Evolutionary conservation across 2,888 invertebrate genomes (phyloP).

Genomic region (Tubulanus polymorphus): DNA sequence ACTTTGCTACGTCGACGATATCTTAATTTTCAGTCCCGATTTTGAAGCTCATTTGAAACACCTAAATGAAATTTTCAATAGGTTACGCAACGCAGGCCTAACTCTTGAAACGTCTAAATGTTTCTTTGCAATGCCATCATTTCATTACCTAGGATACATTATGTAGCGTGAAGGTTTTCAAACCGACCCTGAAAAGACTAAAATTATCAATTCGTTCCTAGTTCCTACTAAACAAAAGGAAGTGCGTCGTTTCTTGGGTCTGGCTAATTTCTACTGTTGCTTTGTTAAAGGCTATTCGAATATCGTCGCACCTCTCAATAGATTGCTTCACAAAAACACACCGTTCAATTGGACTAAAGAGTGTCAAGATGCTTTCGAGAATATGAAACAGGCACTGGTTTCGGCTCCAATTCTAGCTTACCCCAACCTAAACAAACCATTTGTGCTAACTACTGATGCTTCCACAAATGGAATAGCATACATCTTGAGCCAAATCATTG

Average conservation of each 20-base stretch:
- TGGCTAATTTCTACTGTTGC: slow-evolving; percentile 44
- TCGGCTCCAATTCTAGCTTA: slow-evolving; percentile 22
- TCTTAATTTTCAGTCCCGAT: slow-evolving; percentile 16
- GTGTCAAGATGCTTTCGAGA: slow-evolving; percentile 35
- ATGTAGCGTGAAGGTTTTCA: slow-evolving; percentile 19
- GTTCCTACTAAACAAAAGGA: slow-evolving; percentile 16
- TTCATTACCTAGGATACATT: slow-evolving; percentile 21
- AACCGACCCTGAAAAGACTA: slow-evolving; percentile 16
- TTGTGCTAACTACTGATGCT: slow-evolving; percentile 21
- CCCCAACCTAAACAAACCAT: slow-evolving; percentile 21
- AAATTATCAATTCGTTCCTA: slow-evolving; percentile 9
- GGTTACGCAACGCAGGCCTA: slow-evolving; percentile 17
- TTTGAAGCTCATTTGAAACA: slow-evolving; percentile 21
- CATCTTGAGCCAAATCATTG: slow-evolving; percentile 20
- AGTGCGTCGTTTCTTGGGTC: slow-evolving; percentile 15
- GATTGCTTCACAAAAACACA: slow-evolving; percentile 29
- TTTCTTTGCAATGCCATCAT: slow-evolving; percentile 17
- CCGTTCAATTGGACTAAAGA: slow-evolving; percentile 31
- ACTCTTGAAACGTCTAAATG: slow-evolving; percentile 23
- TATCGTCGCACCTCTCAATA: slow-evolving; percentile 35
- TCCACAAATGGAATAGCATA: slow-evolving; percentile 21
- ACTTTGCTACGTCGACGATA: slow-evolving; percentile 25
- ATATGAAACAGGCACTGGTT: slow-evolving; percentile 29
- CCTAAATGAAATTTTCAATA: slow-evolving; percentile 17
- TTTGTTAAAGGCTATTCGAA: slow-evolving; percentile 40